These are phyloP conservation scores for Plutomurus gul DNA, from an alignment of 1,140 invertebrate genomes.

Conservation along the genomic window DNA sequence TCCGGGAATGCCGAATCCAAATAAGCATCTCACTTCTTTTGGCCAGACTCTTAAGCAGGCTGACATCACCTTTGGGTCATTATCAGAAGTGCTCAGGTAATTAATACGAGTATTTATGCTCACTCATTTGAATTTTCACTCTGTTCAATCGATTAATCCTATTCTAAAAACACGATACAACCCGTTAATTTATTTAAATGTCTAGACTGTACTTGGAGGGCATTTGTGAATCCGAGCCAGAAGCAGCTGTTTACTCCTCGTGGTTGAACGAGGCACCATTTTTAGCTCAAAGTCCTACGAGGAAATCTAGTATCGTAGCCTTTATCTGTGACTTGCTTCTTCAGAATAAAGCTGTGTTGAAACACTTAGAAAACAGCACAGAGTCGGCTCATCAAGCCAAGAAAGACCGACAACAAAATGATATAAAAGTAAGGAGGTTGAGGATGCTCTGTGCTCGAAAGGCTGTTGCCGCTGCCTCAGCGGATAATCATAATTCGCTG, in stretches of 20 bases:
- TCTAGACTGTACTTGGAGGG: constrained; percentile 49
- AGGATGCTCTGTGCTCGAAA: constrained; percentile 76
- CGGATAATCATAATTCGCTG: constrained; percentile 24
- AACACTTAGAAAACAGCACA: constrained; percentile 45
- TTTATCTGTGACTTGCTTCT: constrained; percentile 92
- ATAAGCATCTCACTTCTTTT: constrained; percentile 80
- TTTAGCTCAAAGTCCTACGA: constrained; percentile 79
- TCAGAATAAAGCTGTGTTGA: constrained; percentile 72
- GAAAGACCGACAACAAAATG: constrained; percentile 52
- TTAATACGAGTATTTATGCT: not conserved
- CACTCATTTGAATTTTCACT: too few relatives aligned
- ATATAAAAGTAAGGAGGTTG: constrained; percentile 61
- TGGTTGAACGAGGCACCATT: constrained; percentile 79
- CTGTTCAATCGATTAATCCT: too few relatives aligned
- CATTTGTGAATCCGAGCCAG: constrained; percentile 51
- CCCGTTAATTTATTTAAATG: not conserved
- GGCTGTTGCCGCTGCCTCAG: constrained; percentile 64
- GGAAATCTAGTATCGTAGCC: constrained; percentile 83
- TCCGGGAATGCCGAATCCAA: constrained; percentile 82
- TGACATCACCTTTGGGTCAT: constrained; percentile 85
- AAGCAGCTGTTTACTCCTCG: constrained; percentile 68
- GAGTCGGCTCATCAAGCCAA: constrained; percentile 44
- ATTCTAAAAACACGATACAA: too few relatives aligned
- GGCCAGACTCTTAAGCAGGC: constrained; percentile 89
- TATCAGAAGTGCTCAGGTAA: constrained; percentile 83